Evolutionary conservation across 2,797 vertebrate genomes (phyloP), one percentile per base, ranked within the genome.

Genomic region (Buphagus erythrorhynchus): DNA sequence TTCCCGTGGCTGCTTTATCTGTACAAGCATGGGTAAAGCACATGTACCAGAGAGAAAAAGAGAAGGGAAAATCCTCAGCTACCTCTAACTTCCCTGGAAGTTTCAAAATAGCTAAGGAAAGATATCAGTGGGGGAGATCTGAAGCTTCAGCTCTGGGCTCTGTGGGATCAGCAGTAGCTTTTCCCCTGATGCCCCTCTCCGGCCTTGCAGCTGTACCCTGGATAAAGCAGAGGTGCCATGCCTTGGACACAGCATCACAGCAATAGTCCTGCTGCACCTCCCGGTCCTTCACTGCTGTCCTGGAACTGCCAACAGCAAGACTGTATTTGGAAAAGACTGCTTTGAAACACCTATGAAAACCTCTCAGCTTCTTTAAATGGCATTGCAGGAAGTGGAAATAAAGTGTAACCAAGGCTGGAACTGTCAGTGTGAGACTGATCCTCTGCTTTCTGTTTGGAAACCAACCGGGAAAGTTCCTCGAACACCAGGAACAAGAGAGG

Each of bases 201-300:
- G 5, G 31, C 48, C 48, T 65, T 1, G 2, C 7, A 21, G 76
- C 62, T 42, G 31, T 48, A 36, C 24, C 55, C 13, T 38, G 65
- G 8, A 14, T 22, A 36, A 58, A 61, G 42, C 52, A 40, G 8
- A 65, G 18, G 15, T 82, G 59, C 38, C 14, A 0, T 7, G 36
- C 2, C 1, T 3, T 31, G 67, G 63, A 8, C 6, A 25, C 33
- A 45, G 43, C 1, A 2, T 25, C 0, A 1, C 33, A 20, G 29
- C 8, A 16, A 16, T 43, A 51, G 42, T 57, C 54, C 29, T 40
- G 8, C 29, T 33, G 63, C 62, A 45, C 58, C 20, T 63, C 29
- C 36, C 72, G 29, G 66, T 20, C 36, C 2, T 57, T 62, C 38
- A 16, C 42, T 58, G 5, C 43, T 31, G 1, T 40, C 40, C 73